Base-by-base conservation (phyloP, 2,797 vertebrate genomes). In the Enteromius unitaeniatus region DNA sequence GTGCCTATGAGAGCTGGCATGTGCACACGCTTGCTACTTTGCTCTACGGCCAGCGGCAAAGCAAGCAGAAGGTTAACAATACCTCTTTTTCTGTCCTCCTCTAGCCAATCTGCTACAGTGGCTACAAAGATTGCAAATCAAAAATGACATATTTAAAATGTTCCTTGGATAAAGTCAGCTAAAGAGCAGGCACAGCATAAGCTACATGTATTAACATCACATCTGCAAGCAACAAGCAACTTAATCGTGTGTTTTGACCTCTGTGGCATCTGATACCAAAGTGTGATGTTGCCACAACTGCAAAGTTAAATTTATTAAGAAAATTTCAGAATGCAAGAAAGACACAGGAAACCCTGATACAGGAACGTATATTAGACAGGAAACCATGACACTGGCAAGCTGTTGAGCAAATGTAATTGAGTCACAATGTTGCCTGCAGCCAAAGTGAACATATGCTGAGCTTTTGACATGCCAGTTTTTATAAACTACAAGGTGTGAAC, bases 1-100 rank as follows among this genome's bases (percentile, higher is more conserved):
- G 62, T 34, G 55, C 15, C 69, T 79, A 64, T 31, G 34, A 15
- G 58, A 82, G 21, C 70, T 15, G 60, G n/a, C 60, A 84, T 64
- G 72, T 47, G 31, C 11, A 47, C 47, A 69, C 26, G 49, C 31
- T 34, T 23, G 5, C 82, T 85, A 84, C 75, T 87, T 83, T 73
- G 31, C 60, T 81, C 74, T 83, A 84, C 13, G 28, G 45, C 83
- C 0, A 84, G 85, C 85, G 88, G 91, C 88, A 90, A 90, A 90
- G 84, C 67, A 94, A 94, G 90, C 92, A 95, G 88, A 86, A 82
- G 79, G 15, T 78, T 45, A 90, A 88, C 89, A 92, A 90, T 96
- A 98, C 97, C 97, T 98, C 96, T 95, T 96, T 89, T 96, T 95
- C 97, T 97, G 96, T 98, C 97, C 93, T 95, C 93, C 94, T 98